Percentiles rank a stretch among this genome's conserved stretches.
Evolutionary conservation across 2,888 invertebrate genomes (phyloP).

Genomic region (Tachina fera): DNA sequence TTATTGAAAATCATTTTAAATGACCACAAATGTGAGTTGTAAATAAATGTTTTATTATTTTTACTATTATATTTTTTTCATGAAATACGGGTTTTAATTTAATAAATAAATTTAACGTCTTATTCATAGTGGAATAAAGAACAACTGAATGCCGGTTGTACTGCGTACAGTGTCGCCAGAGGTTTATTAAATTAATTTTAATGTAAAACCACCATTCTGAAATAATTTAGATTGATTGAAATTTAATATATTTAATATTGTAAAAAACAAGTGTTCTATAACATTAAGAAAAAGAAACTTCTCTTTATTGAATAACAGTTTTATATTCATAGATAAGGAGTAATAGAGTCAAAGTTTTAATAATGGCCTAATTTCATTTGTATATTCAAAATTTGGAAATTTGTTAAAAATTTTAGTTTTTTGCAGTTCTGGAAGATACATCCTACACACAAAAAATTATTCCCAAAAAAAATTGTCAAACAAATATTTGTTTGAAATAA

Average conservation of each 20-base stretch:
- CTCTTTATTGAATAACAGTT: background rate
- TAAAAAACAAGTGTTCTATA: constrained; percentile 12
- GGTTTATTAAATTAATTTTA: constrained; percentile 2
- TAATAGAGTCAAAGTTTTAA: background rate
- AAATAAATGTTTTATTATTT: background rate
- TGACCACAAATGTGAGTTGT: constrained; percentile 37
- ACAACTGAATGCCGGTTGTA: constrained; percentile 11
- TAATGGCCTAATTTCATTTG: background rate
- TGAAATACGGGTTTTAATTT: constrained; percentile 43
- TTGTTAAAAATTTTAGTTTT: too few species aligned
- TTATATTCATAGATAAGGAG: background rate
- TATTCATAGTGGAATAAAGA: background rate
- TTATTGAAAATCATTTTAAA: constrained; percentile 19
- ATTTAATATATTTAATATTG: background rate
- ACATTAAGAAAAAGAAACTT: background rate
- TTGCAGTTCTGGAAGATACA: too few species aligned
- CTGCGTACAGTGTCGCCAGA: constrained; percentile 30
- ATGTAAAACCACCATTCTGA: constrained; percentile 9
- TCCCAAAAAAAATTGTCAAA: too few species aligned
- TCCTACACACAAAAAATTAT: too few species aligned
- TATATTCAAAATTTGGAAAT: too few species aligned
- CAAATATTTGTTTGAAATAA: too few species aligned
- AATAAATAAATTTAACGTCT: constrained; percentile 27
- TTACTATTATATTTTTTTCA: background rate
- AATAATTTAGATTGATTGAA: constrained; percentile 24